Evolutionary conservation across 2,113 vertebrate species (phyloP).

Genomic region (Muscicapa adusta): DNA sequence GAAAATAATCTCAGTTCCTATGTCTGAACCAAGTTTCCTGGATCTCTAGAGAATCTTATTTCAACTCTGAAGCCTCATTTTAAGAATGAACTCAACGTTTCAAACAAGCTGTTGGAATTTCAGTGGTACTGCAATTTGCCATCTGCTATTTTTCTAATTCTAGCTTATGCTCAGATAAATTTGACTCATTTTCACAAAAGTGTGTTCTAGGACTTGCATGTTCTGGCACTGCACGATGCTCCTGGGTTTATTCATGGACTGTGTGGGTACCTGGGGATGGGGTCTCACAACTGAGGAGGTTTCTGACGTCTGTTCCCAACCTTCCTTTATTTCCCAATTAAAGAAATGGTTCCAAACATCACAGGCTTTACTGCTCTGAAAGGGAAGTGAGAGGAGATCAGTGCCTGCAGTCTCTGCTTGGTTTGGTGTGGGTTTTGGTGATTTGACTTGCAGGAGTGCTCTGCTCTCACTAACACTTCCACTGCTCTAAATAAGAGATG

Average conservation of each 20-base stretch:
- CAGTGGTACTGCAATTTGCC: background rate
- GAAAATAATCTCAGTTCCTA: background rate
- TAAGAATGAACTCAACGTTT: conserved; percentile 15
- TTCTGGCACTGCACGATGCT: background rate
- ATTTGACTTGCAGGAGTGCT: background rate
- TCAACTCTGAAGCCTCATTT: background rate
- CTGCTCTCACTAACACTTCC: background rate
- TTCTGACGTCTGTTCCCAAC: background rate
- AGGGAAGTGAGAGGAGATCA: background rate
- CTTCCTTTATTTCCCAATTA: background rate
- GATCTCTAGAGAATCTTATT: background rate
- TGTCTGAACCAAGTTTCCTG: background rate
- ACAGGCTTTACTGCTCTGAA: background rate
- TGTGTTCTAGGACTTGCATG: background rate
- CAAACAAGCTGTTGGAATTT: conserved; percentile 13
- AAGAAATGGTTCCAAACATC: background rate
- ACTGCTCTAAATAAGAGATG: background rate
- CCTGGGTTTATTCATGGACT: background rate
- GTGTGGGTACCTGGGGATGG: background rate
- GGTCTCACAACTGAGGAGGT: background rate
- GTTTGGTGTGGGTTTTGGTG: background rate
- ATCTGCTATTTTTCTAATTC: conserved; percentile 61
- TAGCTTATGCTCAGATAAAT: conserved; percentile 8
- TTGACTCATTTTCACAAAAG: background rate
- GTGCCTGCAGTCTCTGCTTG: background rate